These are phyloP conservation scores for Myiozetetes cayanensis DNA, from an alignment of 2,113 vertebrate genomes.

Conservation along the genomic window DNA sequence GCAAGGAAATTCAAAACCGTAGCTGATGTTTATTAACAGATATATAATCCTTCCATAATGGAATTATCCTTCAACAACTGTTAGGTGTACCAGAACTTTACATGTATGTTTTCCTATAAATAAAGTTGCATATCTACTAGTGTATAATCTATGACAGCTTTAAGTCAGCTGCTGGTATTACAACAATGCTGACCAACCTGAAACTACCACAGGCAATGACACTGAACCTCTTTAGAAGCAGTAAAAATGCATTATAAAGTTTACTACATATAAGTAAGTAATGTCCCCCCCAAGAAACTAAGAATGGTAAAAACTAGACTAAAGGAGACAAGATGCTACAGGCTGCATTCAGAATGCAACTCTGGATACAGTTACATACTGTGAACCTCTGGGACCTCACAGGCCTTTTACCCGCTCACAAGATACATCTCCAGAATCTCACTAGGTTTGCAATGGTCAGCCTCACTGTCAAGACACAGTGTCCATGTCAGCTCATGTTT, in stretches of 20 bases:
- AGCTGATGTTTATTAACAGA: slow-evolving; percentile 4
- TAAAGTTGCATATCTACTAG: not conserved
- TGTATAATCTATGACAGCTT: not conserved
- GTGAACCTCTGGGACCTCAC: not conserved
- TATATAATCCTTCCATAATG: not conserved
- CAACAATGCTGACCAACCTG: not conserved
- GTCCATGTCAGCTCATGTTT: not conserved
- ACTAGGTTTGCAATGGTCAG: not conserved
- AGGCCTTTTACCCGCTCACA: not conserved
- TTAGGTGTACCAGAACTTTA: not conserved
- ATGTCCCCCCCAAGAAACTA: not conserved
- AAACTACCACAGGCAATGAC: not conserved
- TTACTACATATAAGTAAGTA: not conserved
- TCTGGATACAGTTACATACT: not conserved
- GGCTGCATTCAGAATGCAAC: not conserved
- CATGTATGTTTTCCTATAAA: not conserved
- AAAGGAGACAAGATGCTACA: not conserved
- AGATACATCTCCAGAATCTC: not conserved
- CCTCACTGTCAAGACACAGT: not conserved
- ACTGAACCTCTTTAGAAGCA: not conserved
- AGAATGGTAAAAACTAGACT: not conserved
- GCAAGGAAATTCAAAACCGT: not conserved
- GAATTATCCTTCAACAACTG: not conserved
- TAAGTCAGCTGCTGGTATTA: not conserved
- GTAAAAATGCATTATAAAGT: not conserved